Evolutionary conservation across 2,113 vertebrate genomes (phyloP).

Genomic region (Salvelinus fontinalis): DNA sequence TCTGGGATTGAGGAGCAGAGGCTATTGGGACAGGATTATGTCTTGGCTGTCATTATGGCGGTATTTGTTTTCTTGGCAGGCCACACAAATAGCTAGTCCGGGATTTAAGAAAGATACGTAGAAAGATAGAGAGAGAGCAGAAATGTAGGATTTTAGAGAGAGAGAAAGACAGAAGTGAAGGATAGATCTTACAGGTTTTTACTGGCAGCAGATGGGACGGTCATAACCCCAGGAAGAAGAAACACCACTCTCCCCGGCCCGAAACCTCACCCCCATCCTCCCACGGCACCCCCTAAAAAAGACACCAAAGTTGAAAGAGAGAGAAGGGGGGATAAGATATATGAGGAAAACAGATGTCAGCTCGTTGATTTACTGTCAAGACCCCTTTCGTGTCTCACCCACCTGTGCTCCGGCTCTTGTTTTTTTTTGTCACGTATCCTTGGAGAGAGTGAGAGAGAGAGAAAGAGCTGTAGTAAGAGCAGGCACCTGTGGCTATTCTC

Average conservation of each 20-base stretch:
- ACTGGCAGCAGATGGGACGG: conserved; percentile 39
- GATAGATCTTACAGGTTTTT: conserved; percentile 20
- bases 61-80: conserved; percentile 23
- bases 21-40: conserved; percentile 31
- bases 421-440: not conserved
- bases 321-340: conserved; percentile 9
- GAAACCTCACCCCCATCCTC: conserved; percentile 1
- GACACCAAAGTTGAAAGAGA: conserved; percentile 24
- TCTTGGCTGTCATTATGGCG: conserved; percentile 13
- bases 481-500: conserved; percentile 36
- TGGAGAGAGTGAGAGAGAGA: not conserved
- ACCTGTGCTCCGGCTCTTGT: conserved; percentile 17
- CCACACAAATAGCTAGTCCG: conserved; percentile 37
- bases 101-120: conserved; percentile 21
- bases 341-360: conserved; percentile 46
- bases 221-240: conserved; percentile 35
- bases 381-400: conserved; percentile 9
- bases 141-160: not conserved
- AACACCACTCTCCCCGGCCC: not conserved
- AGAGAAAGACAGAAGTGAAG: conserved; percentile 6
- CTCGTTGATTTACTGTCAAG: conserved; percentile 13
- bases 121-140: not conserved
- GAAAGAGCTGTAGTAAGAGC: not conserved
- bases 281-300: conserved; percentile 17
- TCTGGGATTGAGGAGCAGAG: conserved; percentile 32